Base-by-base conservation (phyloP, 2,797 vertebrate genomes). In the Micromesistius poutassou region DNA sequence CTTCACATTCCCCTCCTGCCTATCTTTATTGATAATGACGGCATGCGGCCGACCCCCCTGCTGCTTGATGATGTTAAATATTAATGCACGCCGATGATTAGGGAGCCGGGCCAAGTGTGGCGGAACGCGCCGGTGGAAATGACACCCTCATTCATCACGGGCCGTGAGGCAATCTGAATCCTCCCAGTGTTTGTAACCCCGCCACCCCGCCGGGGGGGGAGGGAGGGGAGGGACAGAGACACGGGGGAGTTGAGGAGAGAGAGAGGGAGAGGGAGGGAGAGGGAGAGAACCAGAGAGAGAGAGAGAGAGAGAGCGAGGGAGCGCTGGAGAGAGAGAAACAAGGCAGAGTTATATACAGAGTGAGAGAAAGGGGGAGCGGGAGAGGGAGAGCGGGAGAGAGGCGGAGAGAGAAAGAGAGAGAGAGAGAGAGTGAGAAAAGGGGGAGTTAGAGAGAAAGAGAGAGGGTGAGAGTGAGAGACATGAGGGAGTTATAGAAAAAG, bases 161-260 rank as follows among this genome's bases (percentile, higher is more conserved):
- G 75, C 80, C 76, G 83, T 85, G 86, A 90, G 88, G 82, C 87
- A 90, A 91, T 90, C 87, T 88, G 86, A 91, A 91, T 89, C 91
- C 89, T 89, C 82, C 84, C 81, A 79, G 85, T 92, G 88, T 90
- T 90, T 92, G 93, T 94, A 94, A 94, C 93, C 94, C 93, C 90
- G 88, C 82, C 81, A 84, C 87, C 88, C 82, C n/a, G 0, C 80
- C 83, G 31, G 80, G 79, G 74, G 78, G 30, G 81, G 75, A 66
- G 40, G 28, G 4, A 30, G 72, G 46, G 40, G 10, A 2, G 14
- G 12, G n/a, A n/a, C n/a, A 40, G 36, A 7, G 2, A 38, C 38
- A 40, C 33, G 10, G 40, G 40, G 40, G 40, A 42, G 40, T 6
- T 1, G 33, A 6, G 40, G 40, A 42, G 40, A 14, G 74, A 50